Evolutionary conservation across 1,140 invertebrate genomes (phyloP), one percentile per base, ranked within the genome.

Genomic region (Phocides pigmalion): DNA sequence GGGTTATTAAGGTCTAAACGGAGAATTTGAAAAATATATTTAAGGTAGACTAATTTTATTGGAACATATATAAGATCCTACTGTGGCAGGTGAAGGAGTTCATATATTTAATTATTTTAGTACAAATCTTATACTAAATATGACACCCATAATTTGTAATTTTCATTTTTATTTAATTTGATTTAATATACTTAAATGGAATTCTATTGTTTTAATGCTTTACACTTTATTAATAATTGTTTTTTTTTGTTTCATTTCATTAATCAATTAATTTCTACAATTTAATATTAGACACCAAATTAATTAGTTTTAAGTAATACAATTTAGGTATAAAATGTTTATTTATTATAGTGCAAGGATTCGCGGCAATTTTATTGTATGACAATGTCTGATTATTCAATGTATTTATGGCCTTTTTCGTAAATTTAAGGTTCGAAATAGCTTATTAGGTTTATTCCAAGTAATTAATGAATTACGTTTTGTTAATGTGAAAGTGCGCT

Each of bases 271-370:
- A 49, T 49, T 49, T 49, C 16, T 62, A 58, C 41, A 62, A 47
- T 58, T 61, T 39, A 64, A 64, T 62, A 64, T 61, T 61, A 64
- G 32, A 64, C 49, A 69, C 64, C 63, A 66, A 67, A 64, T 64
- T 61, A 62, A 35, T 56, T 62, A 66, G 56, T 39, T 62, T 19
- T 62, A 69, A 56, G 54, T 46, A 28, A 64, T 64, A 11, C 35
- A 32, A 54, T 37, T 12, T 54, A 17, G 47, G 22, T 59, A 6
- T 58, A 41, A 59, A 49, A 41, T 56, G 54, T 67, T 62, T 65
- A 41, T 39, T 47, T 19, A 50, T 50, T 65, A 25, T 19, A 44
- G 44, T 22, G 22, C 6, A 22, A 22, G 2, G 22, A 35, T 35
- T 35, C 51, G 8, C 3, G 53, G 25, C 32, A 20, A 61, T 51